These are phyloP conservation scores for Echinarachnius parma DNA, from an alignment of 53 echinoderm and acorn worm genomes.

Conservation along the genomic window DNA sequence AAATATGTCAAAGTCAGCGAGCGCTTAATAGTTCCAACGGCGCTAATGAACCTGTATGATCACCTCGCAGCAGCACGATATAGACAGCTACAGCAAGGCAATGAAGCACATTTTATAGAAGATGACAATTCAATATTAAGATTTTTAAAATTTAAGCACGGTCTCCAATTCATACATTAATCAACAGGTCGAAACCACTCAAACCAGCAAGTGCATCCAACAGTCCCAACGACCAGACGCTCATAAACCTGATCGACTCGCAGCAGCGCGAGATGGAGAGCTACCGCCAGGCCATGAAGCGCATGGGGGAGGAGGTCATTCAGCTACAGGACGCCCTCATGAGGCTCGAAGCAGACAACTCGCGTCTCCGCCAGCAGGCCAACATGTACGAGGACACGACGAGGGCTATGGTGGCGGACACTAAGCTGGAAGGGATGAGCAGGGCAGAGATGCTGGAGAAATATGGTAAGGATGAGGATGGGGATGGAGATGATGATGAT, in stretches of 20 bases:
- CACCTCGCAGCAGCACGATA: no score
- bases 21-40: no score
- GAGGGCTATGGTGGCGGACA: constrained; percentile 68
- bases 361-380: constrained; percentile 67
- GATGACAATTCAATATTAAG: no score
- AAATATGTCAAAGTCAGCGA: no score
- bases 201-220: no score
- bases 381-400: constrained; percentile 96
- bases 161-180: no score
- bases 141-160: no score
- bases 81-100: no score
- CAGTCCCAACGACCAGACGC: constrained; percentile 52
- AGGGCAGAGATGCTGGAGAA: constrained; percentile 85
- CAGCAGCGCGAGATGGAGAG: constrained; percentile 90
- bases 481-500: neutral
- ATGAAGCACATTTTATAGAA: no score
- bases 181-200: no score
- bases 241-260: constrained; percentile 72
- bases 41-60: no score
- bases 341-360: constrained; percentile 77
- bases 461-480: constrained; percentile 67
- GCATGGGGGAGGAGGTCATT: constrained; percentile 94
- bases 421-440: constrained; percentile 64
- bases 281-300: constrained; percentile 82
- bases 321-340: constrained; percentile 72